Percentiles rank a stretch among this genome's conserved stretches.
These are phyloP conservation scores for Cheirogaleus major DNA, from an alignment of 2,797 vertebrate genomes.

Conservation along the genomic window DNA sequence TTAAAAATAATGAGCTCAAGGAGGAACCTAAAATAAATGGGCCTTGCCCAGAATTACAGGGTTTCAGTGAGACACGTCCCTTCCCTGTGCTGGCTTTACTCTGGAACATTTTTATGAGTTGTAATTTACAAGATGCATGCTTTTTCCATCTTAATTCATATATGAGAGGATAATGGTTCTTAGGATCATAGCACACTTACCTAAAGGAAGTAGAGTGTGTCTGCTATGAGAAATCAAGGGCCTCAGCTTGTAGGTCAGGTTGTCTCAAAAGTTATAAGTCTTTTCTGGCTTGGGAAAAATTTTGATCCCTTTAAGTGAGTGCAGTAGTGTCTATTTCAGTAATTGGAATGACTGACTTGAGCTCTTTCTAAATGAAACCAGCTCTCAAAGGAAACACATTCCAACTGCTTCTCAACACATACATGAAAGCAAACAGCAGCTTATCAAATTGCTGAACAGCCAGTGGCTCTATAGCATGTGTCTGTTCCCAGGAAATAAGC, in stretches of 20 bases:
- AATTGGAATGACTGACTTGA: neutral
- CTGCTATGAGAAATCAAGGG: neutral
- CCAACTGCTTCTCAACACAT: neutral
- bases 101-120: constrained; percentile 61
- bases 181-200: neutral
- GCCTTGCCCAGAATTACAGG: constrained; percentile 52
- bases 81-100: neutral
- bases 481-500: neutral
- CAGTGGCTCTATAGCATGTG: neutral
- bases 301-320: neutral
- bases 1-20: constrained; percentile 45
- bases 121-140: constrained; percentile 60
- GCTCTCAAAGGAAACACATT: neutral
- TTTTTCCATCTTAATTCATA: constrained; percentile 51
- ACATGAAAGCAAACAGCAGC: neutral
- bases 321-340: neutral
- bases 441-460: neutral
- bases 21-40: constrained; percentile 49
- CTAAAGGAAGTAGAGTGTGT: neutral
- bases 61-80: constrained; percentile 43
- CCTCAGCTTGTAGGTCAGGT: neutral
- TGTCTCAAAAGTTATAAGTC: neutral
- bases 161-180: constrained; percentile 2
- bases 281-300: neutral
- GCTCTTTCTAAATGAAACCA: constrained; percentile 39